Percentiles rank a stretch among this genome's conserved stretches.
Conservation (phyloP, 2,888 invertebrate genomes). For the Dione juno region DNA sequence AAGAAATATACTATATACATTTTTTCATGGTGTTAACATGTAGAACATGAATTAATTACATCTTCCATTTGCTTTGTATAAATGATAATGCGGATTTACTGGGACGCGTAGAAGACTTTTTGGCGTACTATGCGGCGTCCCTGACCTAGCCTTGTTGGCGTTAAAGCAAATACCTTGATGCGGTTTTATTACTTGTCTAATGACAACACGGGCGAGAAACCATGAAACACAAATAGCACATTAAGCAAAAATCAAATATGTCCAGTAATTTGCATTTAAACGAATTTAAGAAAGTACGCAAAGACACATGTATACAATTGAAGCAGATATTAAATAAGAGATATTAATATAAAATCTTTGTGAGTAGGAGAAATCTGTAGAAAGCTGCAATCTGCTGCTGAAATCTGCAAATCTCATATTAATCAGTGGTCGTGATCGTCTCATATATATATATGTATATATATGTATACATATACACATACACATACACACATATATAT, state of each 20-base stretch:
- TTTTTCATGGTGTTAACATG: not conserved
- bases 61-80: not conserved
- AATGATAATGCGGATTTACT: slow-evolving; percentile 30
- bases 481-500: too few relatives aligned
- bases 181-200: slow-evolving; percentile 18
- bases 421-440: too few relatives aligned
- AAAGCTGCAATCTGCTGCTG: too few relatives aligned
- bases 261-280: not conserved
- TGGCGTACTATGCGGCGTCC: slow-evolving; percentile 38
- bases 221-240: not conserved
- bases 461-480: too few relatives aligned
- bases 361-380: too few relatives aligned
- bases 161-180: slow-evolving; percentile 18
- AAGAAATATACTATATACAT: not conserved
- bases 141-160: slow-evolving; percentile 34
- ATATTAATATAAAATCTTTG: too few relatives aligned
- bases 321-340: too few relatives aligned
- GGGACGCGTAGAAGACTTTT: slow-evolving; percentile 29
- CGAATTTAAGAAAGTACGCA: too few relatives aligned
- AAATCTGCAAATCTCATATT: too few relatives aligned
- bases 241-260: not conserved
- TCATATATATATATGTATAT: too few relatives aligned
- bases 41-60: not conserved
- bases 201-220: not conserved
- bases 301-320: too few relatives aligned